These are phyloP conservation scores for Hydropsyche tenuis DNA, from an alignment of 1,140 invertebrate species.

Conservation along the genomic window DNA sequence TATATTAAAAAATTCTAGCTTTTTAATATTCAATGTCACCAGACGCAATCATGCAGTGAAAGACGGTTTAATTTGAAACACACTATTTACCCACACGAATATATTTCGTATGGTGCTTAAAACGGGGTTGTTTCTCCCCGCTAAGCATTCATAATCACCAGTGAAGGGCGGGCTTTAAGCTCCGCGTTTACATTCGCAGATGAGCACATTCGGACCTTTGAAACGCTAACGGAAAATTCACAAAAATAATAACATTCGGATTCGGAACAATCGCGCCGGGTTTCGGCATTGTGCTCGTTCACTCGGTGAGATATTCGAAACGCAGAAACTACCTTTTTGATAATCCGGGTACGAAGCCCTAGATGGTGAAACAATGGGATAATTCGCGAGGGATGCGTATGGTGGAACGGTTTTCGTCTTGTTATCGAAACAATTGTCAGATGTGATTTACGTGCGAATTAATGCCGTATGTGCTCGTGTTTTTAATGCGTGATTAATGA, in stretches of 20 bases:
- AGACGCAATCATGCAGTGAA: not conserved
- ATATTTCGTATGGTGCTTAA: no score
- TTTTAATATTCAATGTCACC: no score
- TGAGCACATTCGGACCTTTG: constrained; percentile 30
- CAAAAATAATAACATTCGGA: constrained; percentile 42
- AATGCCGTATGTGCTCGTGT: no score
- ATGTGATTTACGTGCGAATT: not conserved
- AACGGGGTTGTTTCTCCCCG: not conserved
- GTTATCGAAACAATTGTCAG: constrained; percentile 1
- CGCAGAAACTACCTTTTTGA: constrained; percentile 33
- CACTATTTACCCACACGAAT: not conserved
- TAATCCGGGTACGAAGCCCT: constrained; percentile 26
- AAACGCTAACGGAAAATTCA: constrained; percentile 31
- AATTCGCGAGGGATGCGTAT: constrained; percentile 8
- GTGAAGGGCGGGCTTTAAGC: constrained; percentile 28
- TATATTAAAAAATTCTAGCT: no score
- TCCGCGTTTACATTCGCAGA: constrained; percentile 46
- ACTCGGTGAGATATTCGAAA: constrained; percentile 14
- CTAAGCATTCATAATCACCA: constrained; percentile 38
- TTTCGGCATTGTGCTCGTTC: constrained; percentile 34
- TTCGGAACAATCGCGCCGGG: not conserved
- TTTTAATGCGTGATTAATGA: no score
- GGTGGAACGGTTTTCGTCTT: not conserved
- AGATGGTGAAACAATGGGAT: not conserved
- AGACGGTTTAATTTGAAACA: not conserved